A percentile compares a stretch with the other conserved stretches of the same genome.
These are phyloP conservation scores for Taenaris catops DNA, from an alignment of 2,888 invertebrate species.

Conservation along the genomic window DNA sequence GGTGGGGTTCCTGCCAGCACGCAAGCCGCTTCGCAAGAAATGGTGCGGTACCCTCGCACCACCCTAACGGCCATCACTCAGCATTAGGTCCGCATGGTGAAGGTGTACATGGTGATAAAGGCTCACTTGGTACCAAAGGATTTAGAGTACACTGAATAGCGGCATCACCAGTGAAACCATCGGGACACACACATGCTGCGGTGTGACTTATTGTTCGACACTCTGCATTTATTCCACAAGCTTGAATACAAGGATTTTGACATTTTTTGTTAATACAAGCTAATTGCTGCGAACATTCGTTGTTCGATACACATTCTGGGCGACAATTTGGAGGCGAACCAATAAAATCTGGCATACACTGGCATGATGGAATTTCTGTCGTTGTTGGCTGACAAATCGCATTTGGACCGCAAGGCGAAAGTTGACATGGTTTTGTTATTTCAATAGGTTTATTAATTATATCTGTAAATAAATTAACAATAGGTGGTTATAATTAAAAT, in stretches of 20 bases:
- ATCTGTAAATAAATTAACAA: constrained; percentile 32
- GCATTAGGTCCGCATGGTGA: constrained; percentile 84
- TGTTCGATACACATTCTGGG: constrained; percentile 86
- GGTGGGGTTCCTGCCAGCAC: no score
- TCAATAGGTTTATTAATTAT: constrained; percentile 40
- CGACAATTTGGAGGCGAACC: constrained; percentile 86
- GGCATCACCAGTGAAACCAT: constrained; percentile 87
- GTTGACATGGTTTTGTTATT: constrained; percentile 82
- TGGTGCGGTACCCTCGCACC: no score
- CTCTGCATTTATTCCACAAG: constrained; percentile 87
- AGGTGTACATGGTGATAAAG: constrained; percentile 78
- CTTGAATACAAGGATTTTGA: constrained; percentile 85
- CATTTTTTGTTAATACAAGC: constrained; percentile 90
- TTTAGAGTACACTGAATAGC: constrained; percentile 80
- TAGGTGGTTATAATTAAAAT: no score
- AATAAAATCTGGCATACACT: constrained; percentile 83
- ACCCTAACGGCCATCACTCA: no score
- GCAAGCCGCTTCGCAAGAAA: no score
- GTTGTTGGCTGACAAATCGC: constrained; percentile 80
- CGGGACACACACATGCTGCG: constrained; percentile 84
- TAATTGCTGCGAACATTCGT: constrained; percentile 83
- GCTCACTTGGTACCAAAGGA: constrained; percentile 36
- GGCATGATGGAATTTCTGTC: constrained; percentile 83
- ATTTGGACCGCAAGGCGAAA: constrained; percentile 89
- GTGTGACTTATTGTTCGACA: constrained; percentile 89